These are phyloP conservation scores for Cavia porcellus DNA, from an alignment of 2,113 vertebrate genomes.

Conservation along the genomic window DNA sequence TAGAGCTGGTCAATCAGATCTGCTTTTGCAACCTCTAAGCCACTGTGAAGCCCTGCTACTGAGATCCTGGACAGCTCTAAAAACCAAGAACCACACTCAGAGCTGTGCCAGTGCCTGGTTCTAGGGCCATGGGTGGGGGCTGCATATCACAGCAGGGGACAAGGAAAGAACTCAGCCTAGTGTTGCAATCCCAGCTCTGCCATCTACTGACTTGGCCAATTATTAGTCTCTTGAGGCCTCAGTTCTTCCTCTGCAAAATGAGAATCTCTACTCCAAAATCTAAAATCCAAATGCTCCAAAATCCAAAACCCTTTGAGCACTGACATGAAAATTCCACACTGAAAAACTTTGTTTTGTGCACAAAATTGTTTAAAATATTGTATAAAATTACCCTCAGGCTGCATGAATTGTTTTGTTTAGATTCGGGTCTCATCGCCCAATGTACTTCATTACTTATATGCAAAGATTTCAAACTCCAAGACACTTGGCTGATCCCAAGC, in stretches of 20 bases:
- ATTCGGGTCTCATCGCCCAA: background rate
- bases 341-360: background rate
- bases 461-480: background rate
- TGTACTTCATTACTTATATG: background rate
- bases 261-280: background rate
- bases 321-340: background rate
- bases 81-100: background rate
- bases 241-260: constrained; percentile 33
- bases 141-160: background rate
- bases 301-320: background rate
- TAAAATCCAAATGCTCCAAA: background rate
- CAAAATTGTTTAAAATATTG: background rate
- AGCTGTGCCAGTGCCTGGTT: background rate
- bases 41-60: background rate
- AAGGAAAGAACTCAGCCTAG: background rate
- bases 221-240: background rate
- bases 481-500: background rate
- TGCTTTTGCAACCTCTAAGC: background rate
- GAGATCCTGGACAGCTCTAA: background rate
- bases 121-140: background rate
- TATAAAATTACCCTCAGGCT: background rate
- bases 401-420: background rate
- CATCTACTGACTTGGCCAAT: background rate
- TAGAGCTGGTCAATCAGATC: background rate
- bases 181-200: background rate